Base-by-base conservation (phyloP, 1,140 invertebrate species). In the Caenorhabditis remanei region DNA sequence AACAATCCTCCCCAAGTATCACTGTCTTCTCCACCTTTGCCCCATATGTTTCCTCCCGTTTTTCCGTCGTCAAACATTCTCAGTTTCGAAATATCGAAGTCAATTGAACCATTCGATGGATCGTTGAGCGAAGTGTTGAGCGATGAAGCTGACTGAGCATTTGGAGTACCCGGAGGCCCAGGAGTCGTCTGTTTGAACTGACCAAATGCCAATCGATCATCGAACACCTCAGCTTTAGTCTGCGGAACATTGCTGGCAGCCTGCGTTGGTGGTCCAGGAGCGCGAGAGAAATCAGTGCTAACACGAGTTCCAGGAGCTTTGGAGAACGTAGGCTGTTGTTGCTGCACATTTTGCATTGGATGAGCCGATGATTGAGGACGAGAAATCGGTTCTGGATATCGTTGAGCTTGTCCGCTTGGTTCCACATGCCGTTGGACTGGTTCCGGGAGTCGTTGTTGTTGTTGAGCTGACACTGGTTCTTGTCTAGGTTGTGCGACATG, bases 1-100 rank as follows among this genome's bases (percentile, higher is more conserved):
- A 79, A 79, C 43, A 79, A n/a, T 24, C 71, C 46, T 19, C 71
- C 71, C 71, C 71, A 79, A 21, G 71, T 14, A 53, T 50, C 71
- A 4, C 53, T 46, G 21, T 79, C 71, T 24, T 14, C 13, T 32
- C 16, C n/a, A 16, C 16, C 50, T 53, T 11, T 53, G 14, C 67
- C 71, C 71, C 71, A 79, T 50, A 79, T 79, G 14, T 24, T 50
- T 24, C 41, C 41, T 11, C 41, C 41, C 0, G 46, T 8, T 71
- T 50, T 79, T 6, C 46, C 46, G 11, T 79, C 46, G 4, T 79
- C 71, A 24, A 53, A 79, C 71, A 79, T 79, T 79, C 46, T 4
- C 6, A 50, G 13, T 11, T 79, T 50, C 1, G 71, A 50, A 79
- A 79, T 43, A 50, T 79, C 71, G 71, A 79, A 79, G 13, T 79